Conservation (phyloP, 64 coral and sea anemone species). For the Pocillopora verrucosa region DNA sequence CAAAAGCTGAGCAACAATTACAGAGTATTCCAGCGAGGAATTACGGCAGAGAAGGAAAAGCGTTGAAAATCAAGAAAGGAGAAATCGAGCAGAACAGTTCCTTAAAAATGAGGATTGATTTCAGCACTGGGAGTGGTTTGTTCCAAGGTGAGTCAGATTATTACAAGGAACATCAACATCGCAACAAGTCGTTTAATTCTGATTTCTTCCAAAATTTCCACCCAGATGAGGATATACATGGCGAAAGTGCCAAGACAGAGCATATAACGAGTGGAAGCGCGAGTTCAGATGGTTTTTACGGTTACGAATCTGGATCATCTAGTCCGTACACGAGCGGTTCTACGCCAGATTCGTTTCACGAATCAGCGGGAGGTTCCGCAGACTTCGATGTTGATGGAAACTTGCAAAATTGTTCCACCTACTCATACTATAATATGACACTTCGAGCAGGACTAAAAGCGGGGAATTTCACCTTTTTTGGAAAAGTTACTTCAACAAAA, state of each 20-base stretch:
- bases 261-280: not conserved
- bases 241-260: not conserved
- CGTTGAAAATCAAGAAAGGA: not conserved
- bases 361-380: not conserved
- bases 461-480: constrained; percentile 49
- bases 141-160: constrained; percentile 13
- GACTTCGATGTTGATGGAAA: not conserved
- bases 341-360: not conserved
- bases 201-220: not conserved
- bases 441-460: constrained; percentile 33
- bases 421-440: constrained; percentile 32
- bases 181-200: not conserved
- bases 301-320: not conserved
- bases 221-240: not conserved
- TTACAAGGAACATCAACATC: not conserved
- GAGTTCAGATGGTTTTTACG: not conserved
- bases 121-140: not conserved
- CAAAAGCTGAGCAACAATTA: not conserved
- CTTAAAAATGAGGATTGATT: not conserved
- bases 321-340: not conserved
- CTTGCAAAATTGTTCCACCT: not conserved
- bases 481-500: constrained; percentile 18
- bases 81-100: not conserved
- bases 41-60: not conserved
- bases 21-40: not conserved